Evolutionary conservation across 2,888 invertebrate genomes (phyloP).

Genomic region (Molorchus minor): DNA sequence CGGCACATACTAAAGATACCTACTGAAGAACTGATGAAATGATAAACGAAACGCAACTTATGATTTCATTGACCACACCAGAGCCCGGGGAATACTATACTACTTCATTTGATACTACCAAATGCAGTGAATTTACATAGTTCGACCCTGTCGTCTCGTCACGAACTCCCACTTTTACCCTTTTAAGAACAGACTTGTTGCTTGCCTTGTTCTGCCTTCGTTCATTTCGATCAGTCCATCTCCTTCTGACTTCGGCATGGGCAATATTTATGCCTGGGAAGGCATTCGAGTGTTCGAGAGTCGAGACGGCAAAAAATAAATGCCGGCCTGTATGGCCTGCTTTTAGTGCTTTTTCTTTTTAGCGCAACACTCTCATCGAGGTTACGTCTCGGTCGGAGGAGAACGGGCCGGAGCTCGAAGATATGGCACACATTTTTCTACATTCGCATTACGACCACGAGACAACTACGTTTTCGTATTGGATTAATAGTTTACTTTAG

Average conservation of each 20-base stretch:
- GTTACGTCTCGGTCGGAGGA: slow-evolving; percentile 13
- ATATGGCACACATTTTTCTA: slow-evolving; percentile 9
- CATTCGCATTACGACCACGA: neutral
- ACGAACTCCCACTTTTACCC: slow-evolving; percentile 25
- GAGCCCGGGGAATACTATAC: no score
- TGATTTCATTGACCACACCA: no score
- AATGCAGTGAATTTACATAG: no score
- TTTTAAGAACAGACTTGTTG: slow-evolving; percentile 26
- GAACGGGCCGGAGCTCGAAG: slow-evolving; percentile 3
- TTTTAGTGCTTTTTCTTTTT: slow-evolving; percentile 29
- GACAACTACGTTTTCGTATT: neutral
- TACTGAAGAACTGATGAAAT: no score
- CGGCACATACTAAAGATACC: no score
- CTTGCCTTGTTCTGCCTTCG: slow-evolving; percentile 11
- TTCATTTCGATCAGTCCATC: slow-evolving; percentile 9
- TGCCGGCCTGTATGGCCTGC: slow-evolving; percentile 19
- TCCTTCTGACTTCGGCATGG: slow-evolving; percentile 24
- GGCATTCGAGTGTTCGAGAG: slow-evolving; percentile 26
- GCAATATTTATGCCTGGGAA: slow-evolving; percentile 25
- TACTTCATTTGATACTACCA: no score
- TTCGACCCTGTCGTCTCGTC: slow-evolving; percentile 5
- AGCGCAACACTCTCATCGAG: slow-evolving; percentile 24
- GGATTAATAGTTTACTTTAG: neutral
- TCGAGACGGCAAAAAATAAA: slow-evolving; percentile 29
- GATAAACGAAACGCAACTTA: no score